These are phyloP conservation scores for Chouioia cunea DNA, from an alignment of 2,888 invertebrate genomes.

Conservation along the genomic window DNA sequence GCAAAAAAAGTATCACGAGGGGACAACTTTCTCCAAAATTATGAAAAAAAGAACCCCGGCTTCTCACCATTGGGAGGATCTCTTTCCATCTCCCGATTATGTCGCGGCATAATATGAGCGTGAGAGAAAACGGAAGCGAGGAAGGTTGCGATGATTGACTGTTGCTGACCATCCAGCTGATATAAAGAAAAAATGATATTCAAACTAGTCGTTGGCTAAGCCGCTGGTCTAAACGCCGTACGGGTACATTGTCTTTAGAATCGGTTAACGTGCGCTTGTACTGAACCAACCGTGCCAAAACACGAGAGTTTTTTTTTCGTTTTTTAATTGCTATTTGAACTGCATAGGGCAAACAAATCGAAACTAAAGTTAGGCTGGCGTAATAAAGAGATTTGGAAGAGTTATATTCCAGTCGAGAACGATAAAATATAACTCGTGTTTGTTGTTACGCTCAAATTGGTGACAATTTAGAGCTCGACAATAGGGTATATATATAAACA, in stretches of 20 bases:
- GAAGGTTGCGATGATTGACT: slow-evolving; percentile 40
- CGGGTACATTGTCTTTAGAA: slow-evolving; percentile 27
- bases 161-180: slow-evolving; percentile 13
- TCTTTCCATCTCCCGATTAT: slow-evolving; percentile 44
- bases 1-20: slow-evolving; percentile 43
- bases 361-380: too few relatives aligned
- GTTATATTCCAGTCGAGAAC: too few relatives aligned
- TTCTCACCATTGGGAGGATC: slow-evolving; percentile 36
- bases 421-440: background rate
- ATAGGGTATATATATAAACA: background rate
- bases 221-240: slow-evolving; percentile 27
- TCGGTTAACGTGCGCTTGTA: background rate
- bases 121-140: slow-evolving; percentile 33
- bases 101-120: slow-evolving; percentile 42
- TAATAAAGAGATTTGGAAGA: too few relatives aligned
- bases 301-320: too few relatives aligned
- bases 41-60: slow-evolving; percentile 42
- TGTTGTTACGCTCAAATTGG: background rate
- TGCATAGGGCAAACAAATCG: too few relatives aligned
- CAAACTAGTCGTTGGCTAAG: slow-evolving; percentile 41
- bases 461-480: background rate
- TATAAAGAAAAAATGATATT: slow-evolving; percentile 16
- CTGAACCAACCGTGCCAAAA: background rate
- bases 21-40: slow-evolving; percentile 57
- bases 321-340: too few relatives aligned